Base-by-base conservation (phyloP, 2,888 invertebrate genomes). In the Sphaerophoria taeniata region DNA sequence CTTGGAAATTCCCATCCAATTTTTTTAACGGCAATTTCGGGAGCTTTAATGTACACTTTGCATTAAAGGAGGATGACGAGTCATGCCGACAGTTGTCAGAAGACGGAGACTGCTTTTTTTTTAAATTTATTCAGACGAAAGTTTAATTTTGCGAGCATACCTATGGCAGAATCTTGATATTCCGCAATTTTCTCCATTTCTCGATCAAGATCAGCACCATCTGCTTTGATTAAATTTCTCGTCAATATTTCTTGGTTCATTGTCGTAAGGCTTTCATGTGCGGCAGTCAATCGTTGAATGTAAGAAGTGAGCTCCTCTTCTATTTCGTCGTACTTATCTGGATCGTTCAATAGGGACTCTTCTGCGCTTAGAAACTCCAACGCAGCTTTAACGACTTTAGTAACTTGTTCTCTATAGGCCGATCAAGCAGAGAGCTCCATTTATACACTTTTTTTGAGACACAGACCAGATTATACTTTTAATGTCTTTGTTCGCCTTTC, bases 141-240 rank as follows among this genome's bases (percentile, higher is more conserved):
- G 24, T 43, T 55, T 31, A 53, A 39, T 39, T 65, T 74, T 6
- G 58, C n/a, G n/a, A n/a, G n/a, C 43, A 34, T 69, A 24, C 69
- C 45, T 33, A 75, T 60, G 31, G 69, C 75, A 11, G 69, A 69
- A 34, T 77, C 70, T 36, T 77, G 61, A 45, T 70, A 77, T 2
- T 77, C 61, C 5, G 70, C 56, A 39, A 39, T n/a, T 34, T 65
- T 74, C 14, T 65, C 55, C 36, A 69, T 7, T 24, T 76, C 76
- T 45, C n/a, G 58, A n/a, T 69, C 56, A 9, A 65, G 45, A 56
- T 74, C 65, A 6, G 67, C 60, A 4, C 2, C 60, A 6, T 76
- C 70, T 9, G 5, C 61, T 55, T 61, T 45, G 24, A 61, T 47
- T 1, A 76, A 34, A 6, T 34, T 36, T 55, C 61, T 77, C 4